Conservation (phyloP, 2,797 vertebrate genomes). For the Allobates femoralis region DNA sequence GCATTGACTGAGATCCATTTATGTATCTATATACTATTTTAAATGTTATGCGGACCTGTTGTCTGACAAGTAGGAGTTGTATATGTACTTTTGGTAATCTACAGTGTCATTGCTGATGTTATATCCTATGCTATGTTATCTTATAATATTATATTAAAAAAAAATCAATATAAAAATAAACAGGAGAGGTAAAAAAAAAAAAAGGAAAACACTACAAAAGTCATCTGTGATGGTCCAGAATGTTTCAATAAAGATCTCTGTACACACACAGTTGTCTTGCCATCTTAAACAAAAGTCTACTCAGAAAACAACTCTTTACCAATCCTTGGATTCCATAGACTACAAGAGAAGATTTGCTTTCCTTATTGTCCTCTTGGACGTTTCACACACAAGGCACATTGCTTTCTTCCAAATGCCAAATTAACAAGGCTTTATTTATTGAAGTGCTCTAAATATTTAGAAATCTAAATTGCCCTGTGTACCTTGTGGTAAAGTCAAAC, state of each 20-base stretch:
- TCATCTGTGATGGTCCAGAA: constrained; percentile 24
- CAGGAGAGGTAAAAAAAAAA: too few relatives aligned
- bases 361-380: constrained; percentile 8
- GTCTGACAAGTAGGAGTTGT: too few relatives aligned
- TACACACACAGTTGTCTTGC: constrained; percentile 5
- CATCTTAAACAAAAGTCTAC: background rate
- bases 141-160: too few relatives aligned
- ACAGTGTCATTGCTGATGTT: too few relatives aligned
- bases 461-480: constrained; percentile 43
- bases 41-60: too few relatives aligned
- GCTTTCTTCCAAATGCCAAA: constrained; percentile 9
- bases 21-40: too few relatives aligned
- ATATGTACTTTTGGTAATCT: too few relatives aligned
- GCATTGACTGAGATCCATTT: too few relatives aligned
- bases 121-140: too few relatives aligned
- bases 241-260: constrained; percentile 3
- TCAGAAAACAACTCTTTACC: background rate
- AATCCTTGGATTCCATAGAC: background rate
- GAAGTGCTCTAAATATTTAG: constrained; percentile 55
- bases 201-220: background rate
- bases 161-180: too few relatives aligned
- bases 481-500: constrained; percentile 29
- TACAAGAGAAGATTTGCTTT: background rate
- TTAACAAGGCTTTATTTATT: constrained; percentile 41
- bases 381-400: constrained; percentile 44